phyloP scores from a whole-genome alignment of 2,888 invertebrate species.

The Bursaphelenchus okinawaensis region DNA sequence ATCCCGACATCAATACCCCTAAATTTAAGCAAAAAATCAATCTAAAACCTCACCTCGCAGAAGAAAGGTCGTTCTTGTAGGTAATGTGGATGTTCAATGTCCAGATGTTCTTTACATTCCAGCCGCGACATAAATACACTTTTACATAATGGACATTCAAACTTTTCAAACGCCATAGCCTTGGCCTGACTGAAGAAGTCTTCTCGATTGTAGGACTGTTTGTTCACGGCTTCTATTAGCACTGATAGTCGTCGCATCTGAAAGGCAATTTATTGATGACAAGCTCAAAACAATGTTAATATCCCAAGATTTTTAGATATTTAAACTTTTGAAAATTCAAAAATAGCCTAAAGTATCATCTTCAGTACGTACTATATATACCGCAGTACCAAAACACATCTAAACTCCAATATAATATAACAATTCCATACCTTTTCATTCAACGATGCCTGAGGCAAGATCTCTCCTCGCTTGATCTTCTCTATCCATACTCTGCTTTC shows the following conservation, averaged over 20 bases:
- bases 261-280: not conserved
- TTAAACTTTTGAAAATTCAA: too few relatives aligned
- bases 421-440: slow-evolving; percentile 37
- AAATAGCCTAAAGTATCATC: too few relatives aligned
- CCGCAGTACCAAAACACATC: too few relatives aligned
- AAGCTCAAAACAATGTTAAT: too few relatives aligned
- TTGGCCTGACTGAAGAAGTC: slow-evolving; percentile 44
- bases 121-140: slow-evolving; percentile 41
- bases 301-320: too few relatives aligned
- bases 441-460: slow-evolving; percentile 43
- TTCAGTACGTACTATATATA: too few relatives aligned
- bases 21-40: too few relatives aligned
- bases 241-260: slow-evolving; percentile 40
- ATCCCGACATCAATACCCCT: too few relatives aligned
- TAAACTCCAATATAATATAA: too few relatives aligned
- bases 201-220: slow-evolving; percentile 24
- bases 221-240: slow-evolving; percentile 32
- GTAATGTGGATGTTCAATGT: slow-evolving; percentile 40
- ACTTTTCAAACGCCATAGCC: slow-evolving; percentile 48
- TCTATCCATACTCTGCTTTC: slow-evolving; percentile 46
- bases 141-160: slow-evolving; percentile 55
- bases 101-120: slow-evolving; percentile 47
- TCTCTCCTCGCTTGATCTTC: slow-evolving; percentile 45
- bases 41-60: slow-evolving; percentile 40
- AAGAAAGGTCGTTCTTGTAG: slow-evolving; percentile 40